Base-by-base conservation (phyloP, 2,797 vertebrate species). In the Brachymystax lenok region DNA sequence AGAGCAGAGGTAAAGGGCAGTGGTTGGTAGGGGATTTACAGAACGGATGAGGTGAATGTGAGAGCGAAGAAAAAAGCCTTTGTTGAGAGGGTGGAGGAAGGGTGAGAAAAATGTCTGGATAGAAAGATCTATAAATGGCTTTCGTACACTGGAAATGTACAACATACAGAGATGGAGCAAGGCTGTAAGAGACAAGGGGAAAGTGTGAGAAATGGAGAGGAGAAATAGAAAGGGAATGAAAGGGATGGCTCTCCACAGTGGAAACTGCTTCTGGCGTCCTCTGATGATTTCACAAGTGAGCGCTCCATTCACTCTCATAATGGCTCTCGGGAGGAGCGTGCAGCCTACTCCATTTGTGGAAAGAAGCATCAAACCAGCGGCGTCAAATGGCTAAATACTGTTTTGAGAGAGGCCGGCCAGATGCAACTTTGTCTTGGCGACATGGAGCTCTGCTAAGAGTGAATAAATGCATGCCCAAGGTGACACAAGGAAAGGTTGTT, bases 271-370 rank as follows among this genome's bases (percentile, higher is more conserved):
- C 12, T 68, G 66, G 28, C 28, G 14, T 30, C 66, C 30, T 17
- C 27, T 68, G 68, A 21, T 69, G 67, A 69, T 69, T 35, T 69
- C 35, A 70, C 69, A 8, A 24, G 5, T 51, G 69, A 35, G 28
- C 6, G 30, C 69, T 70, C 21, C n/a, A 21, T 50, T 50, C 13
- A 12, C 21, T 24, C 40, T 70, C n/a, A 46, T 70, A 69, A 50
- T 46, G 68, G 68, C 68, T 46, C 40, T 50, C 40, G 13, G 21
- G 24, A 5, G 69, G 69, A 68, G 30, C 4, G 16, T 13, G 16
- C 64, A 33, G 64, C 64, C 28, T 19, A 33, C 4, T 13, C 7
- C 66, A 67, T 33, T 33, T 7, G 17, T 14, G 66, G 14, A 19
- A 33, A 67, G 5, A 19, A 30, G 17, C 4, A 17, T 33, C 17